A percentile compares a stretch with the other conserved stretches of the same genome.
phyloP scores from a whole-genome alignment of 2,888 invertebrate species.

The Melitaea athalia region DNA sequence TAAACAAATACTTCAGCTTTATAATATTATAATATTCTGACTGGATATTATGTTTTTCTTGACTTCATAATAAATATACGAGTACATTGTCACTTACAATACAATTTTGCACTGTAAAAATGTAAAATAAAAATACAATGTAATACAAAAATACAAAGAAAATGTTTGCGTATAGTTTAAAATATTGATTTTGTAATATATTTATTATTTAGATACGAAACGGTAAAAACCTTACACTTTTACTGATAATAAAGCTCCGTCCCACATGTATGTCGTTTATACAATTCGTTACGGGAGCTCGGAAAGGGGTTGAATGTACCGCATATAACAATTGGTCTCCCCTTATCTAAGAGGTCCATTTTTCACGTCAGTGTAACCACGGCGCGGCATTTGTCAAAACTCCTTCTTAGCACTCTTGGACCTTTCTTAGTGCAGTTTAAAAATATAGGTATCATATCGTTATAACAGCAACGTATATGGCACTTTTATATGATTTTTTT shows the following conservation, averaged over 20 bases:
- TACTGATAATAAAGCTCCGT: background rate
- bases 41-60: too few species aligned
- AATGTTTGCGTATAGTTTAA: too few species aligned
- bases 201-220: too few species aligned
- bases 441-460: background rate
- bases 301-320: slow-evolving; percentile 38
- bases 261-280: background rate
- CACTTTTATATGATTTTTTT: background rate
- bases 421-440: slow-evolving; percentile 12
- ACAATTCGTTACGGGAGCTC: slow-evolving; percentile 4
- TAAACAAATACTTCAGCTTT: too few species aligned
- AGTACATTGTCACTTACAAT: too few species aligned
- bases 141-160: too few species aligned
- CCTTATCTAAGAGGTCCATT: slow-evolving; percentile 76
- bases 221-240: background rate
- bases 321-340: slow-evolving; percentile 71
- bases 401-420: slow-evolving; percentile 43
- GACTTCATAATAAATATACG: too few species aligned
- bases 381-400: slow-evolving; percentile 71
- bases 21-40: too few species aligned
- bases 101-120: too few species aligned
- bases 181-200: too few species aligned
- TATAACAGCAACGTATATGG: background rate
- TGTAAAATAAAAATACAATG: too few species aligned
- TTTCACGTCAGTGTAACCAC: slow-evolving; percentile 75